phyloP scores from a whole-genome alignment of 2,113 vertebrate species.

The Tauraco erythrolophus region DNA sequence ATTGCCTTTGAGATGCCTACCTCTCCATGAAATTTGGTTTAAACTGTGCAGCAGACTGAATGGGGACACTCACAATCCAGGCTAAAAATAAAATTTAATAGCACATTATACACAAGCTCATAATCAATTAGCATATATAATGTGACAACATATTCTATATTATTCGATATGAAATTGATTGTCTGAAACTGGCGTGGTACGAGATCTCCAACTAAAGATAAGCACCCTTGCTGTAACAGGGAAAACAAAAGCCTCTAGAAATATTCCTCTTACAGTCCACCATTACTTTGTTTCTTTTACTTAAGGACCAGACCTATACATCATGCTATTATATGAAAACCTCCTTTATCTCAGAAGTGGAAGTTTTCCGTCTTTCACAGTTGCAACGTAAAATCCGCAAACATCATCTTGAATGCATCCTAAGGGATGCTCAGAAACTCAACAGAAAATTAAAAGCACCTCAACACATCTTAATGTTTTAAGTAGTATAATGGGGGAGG shows the following conservation, averaged over 20 bases:
- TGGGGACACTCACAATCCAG: background rate
- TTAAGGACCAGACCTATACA: background rate
- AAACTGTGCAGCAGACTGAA: background rate
- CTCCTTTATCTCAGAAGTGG: background rate
- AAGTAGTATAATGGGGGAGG: background rate
- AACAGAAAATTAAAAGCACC: background rate
- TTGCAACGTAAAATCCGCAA: background rate
- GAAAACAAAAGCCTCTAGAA: background rate
- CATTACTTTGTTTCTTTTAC: background rate
- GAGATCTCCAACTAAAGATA: conserved; percentile 9
- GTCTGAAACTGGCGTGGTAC: background rate
- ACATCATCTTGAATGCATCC: background rate
- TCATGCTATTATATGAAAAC: background rate
- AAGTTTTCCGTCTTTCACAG: background rate
- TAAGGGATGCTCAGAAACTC: background rate
- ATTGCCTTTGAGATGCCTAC: background rate
- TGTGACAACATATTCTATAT: background rate
- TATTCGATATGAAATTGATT: conserved; percentile 28
- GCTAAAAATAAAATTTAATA: conserved; percentile 38
- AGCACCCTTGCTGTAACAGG: background rate
- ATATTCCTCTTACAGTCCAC: background rate
- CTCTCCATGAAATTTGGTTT: background rate
- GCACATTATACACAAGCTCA: background rate
- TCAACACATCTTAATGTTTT: background rate
- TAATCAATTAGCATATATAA: conserved; percentile 48